Conservation (phyloP, 2,113 vertebrate species). For the Turnix velox region DNA sequence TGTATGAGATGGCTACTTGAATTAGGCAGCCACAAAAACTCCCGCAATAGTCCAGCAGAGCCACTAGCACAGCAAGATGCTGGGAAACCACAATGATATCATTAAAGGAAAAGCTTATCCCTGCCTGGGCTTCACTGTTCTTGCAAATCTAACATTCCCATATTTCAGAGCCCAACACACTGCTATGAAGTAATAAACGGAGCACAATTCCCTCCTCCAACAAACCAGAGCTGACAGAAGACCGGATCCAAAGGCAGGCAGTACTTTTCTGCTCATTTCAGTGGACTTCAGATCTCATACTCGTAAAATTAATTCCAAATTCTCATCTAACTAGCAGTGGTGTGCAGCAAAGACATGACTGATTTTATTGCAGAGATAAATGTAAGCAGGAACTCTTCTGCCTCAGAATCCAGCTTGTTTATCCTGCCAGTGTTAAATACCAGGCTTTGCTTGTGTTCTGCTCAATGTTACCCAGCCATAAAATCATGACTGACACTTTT, state of each 20-base stretch:
- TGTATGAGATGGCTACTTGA: not conserved
- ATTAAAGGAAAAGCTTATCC: not conserved
- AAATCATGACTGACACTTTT: slow-evolving; percentile 33
- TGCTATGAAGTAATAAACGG: not conserved
- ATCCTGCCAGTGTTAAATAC: not conserved
- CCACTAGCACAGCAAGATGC: not conserved
- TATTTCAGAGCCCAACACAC: not conserved
- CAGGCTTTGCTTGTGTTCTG: not conserved
- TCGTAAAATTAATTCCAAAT: slow-evolving; percentile 6
- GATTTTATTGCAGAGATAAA: slow-evolving; percentile 8
- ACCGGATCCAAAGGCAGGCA: not conserved
- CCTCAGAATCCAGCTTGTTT: not conserved
- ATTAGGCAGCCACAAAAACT: not conserved
- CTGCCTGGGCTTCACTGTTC: not conserved
- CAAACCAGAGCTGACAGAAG: not conserved
- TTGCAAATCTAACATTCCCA: not conserved
- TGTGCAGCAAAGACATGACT: not conserved
- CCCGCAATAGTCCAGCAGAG: not conserved
- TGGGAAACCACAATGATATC: not conserved
- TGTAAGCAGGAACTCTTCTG: not conserved
- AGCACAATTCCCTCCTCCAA: not conserved
- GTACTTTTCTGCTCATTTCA: not conserved
- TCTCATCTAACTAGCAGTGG: not conserved
- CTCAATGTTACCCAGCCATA: not conserved
- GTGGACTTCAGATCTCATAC: not conserved